These are phyloP conservation scores for Gavia stellata DNA, from an alignment of 2,113 vertebrate species.

Conservation along the genomic window DNA sequence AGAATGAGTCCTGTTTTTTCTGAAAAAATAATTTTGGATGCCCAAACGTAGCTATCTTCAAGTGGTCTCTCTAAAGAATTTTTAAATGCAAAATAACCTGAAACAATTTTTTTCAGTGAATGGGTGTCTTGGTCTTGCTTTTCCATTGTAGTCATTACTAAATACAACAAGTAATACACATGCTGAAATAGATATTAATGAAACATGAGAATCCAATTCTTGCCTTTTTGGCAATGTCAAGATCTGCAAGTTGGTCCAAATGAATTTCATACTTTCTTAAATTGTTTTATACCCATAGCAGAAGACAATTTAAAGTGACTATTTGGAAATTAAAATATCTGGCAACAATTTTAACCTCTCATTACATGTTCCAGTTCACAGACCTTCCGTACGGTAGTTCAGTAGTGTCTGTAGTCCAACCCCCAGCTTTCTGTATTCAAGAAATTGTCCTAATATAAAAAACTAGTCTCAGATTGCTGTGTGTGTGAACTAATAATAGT, in stretches of 20 bases:
- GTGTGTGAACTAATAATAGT: neutral
- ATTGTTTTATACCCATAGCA: neutral
- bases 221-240: neutral
- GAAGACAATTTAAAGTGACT: neutral
- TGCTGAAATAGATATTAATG: neutral
- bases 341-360: neutral
- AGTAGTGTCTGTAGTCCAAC: neutral
- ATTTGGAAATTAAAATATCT: constrained; percentile 5
- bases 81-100: neutral
- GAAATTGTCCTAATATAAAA: neutral
- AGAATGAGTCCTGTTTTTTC: neutral
- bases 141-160: neutral
- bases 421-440: neutral
- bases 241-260: neutral
- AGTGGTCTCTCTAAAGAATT: neutral
- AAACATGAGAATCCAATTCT: neutral
- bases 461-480: neutral
- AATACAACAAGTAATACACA: neutral
- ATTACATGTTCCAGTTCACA: neutral
- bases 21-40: neutral
- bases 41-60: neutral
- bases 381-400: neutral
- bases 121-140: neutral
- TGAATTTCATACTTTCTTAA: neutral
- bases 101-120: neutral